Evolutionary conservation across 2,797 vertebrate species (phyloP).

Genomic region (Anguilla pacifica): DNA sequence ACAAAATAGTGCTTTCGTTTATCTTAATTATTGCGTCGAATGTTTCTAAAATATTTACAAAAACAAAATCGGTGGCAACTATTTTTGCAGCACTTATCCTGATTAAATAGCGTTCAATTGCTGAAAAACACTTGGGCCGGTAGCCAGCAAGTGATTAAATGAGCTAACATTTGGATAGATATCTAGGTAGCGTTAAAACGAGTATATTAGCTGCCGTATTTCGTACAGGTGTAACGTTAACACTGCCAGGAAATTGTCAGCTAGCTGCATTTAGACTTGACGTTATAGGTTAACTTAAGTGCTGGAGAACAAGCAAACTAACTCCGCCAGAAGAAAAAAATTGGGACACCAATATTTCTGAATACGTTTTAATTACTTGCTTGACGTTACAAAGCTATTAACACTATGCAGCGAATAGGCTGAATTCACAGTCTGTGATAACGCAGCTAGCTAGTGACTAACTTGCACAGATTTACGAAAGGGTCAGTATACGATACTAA

Average conservation of each 20-base stretch:
- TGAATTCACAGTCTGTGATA: neutral
- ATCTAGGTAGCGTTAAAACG: neutral
- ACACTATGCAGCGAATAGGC: neutral
- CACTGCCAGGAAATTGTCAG: neutral
- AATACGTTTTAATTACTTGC: neutral
- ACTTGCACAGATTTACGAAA: neutral
- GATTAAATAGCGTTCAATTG: neutral
- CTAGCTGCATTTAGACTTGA: neutral
- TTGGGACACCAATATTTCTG: neutral
- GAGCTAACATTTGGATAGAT: neutral
- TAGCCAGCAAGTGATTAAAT: neutral
- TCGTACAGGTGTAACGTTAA: neutral
- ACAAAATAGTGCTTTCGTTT: neutral
- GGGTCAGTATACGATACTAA: neutral
- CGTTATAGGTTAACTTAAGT: neutral
- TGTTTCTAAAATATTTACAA: neutral
- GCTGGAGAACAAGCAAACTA: neutral
- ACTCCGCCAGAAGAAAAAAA: neutral
- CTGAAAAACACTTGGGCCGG: neutral
- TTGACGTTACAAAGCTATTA: neutral
- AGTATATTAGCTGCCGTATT: neutral
- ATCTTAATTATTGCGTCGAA: neutral
- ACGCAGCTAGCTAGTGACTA: neutral
- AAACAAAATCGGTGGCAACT: neutral
- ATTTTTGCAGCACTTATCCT: neutral